Base-by-base conservation (phyloP, 2,797 vertebrate genomes). In the Morus bassanus region DNA sequence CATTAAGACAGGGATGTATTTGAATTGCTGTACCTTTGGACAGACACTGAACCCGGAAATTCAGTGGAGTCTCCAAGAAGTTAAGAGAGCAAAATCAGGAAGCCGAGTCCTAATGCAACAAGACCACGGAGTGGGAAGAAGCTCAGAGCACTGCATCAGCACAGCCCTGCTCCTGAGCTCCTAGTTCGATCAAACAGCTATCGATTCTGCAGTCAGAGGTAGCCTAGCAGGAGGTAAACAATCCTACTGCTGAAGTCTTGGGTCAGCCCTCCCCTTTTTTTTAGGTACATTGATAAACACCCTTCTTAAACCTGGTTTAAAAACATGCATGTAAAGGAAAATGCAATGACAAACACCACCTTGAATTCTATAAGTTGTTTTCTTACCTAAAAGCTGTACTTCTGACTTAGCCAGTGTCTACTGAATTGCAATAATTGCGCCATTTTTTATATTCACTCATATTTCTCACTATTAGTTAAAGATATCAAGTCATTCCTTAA, bases 81-180 rank as follows among this genome's bases (percentile, higher is more conserved):
- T 4, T 17, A 28, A 39, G 37, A 76, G 56, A 53, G 31, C 18
- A 74, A 88, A 85, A 67, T 7, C 30, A 35, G 27, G 17, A 39
- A 79, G 4, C 3, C n/a, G 64, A 53, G 7, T 31, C 41, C 67
- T 73, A 33, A 28, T 21, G 45, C 24, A 70, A 56, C 12, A n/a
- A 54, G 37, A 61, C 15, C 25, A 30, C 10, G 37, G 28, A 64
- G 4, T 0, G 3, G 25, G 43, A 68, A 70, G 48, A 53, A 70
- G 16, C 0, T 1, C 48, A 70, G n/a, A 63, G 56, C n/a, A 33
- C 22, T 21, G 7, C 22, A 7, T 7, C 0, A 2, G 12, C 35
- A 57, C 19, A 64, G 30, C 17, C 21, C 33, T 27, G 51, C 28
- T 82, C 60, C 46, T 0, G 1, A 39, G 28, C 30, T 23, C 7